Evolutionary conservation across 2,888 invertebrate genomes (phyloP), one percentile per base, ranked within the genome.

Genomic region (Stegana nigrithorax): DNA sequence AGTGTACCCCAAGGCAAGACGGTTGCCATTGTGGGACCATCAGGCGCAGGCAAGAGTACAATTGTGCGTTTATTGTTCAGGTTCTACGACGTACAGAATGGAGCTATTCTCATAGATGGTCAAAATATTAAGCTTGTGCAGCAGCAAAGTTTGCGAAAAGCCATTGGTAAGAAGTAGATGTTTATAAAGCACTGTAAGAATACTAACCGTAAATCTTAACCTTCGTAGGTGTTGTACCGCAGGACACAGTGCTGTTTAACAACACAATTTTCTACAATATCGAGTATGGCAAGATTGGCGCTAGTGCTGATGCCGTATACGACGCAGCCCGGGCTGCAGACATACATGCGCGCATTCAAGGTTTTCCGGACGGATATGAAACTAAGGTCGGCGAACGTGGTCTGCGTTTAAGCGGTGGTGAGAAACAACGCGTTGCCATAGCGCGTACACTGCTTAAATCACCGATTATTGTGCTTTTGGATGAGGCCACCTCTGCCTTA

Each of bases 361-460:
- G 91, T n/a, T 97, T 98, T 86, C 96, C 97, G 0, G 94, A 95
- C 68, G 90, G 90, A 47, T 96, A 95, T 80, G 93, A 95, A 57
- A 94, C 95, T 0, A 83, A 93, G 90, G 95, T 98, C 19, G 98
- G 98, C 5, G 98, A 98, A 86, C 88, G 98, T 81, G 98, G 98
- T 4, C 86, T 98, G 63, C 91, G 97, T 67, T 87, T 98, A 65
- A 97, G 97, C 82, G 98, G 98, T 1, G 98, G 98, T 1, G 98
- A 98, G 84, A 98, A 99, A 81, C 98, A 99, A 84, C 89, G 98
- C 70, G 95, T 98, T 62, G 98, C 98, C 0, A 98, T 98, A 68
- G 98, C 98, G 0, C 88, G 98, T 67, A 98, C 98, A 0, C 88
- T 99, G 23, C 88, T 99, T 23, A 98, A 98, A 84, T 89, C 94